Base-by-base conservation (phyloP, 2,113 vertebrate genomes). In the Chionis minor region DNA sequence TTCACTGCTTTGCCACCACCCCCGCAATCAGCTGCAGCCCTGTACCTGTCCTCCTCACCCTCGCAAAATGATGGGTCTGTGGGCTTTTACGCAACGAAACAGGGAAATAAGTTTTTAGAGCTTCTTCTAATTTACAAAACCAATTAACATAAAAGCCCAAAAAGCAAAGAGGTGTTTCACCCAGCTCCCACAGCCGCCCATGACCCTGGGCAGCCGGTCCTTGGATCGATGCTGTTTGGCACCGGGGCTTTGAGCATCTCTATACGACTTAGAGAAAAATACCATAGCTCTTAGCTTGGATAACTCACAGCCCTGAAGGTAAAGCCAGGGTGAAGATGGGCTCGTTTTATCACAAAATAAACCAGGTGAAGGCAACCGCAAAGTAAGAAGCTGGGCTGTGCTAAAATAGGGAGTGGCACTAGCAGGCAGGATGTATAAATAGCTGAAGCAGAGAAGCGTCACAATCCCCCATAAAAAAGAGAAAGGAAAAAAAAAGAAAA, bases 181-280 rank as follows among this genome's bases (percentile, higher is more conserved):
- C 23, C n/a, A 44, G 28, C 32, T 88, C 52, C n/a, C 42, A 47
- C n/a, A 44, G 0, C 0, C 3, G 13, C 10, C 63, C 72, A 51
- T 0, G 5, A 70, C 70, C 33, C 42, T 3, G 0, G 17, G 65
- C 1, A 4, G 23, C 20, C 1, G 1, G 51, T 44, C 10, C 47
- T 72, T 27, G 21, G 14, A 56, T 77, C 4, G 3, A 52, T 73
- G 35, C 44, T 52, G 24, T 32, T 85, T 65, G 61, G 62, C 79
- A 85, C 16, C 56, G 27, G 4, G 23, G 18, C 49, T 59, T 61
- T 40, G 30, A 82, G 55, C 58, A 59, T 11, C 66, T 79, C 74
- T 62, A 6, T n/a, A 62, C 0, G 8, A 56, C 54, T 33, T 61
- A 52, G 55, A 71, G 47, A 72, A 91, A 90, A 90, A 72, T n/a